phyloP scores from a whole-genome alignment of 2,888 invertebrate genomes.

The Dicranocentrus wangi region DNA sequence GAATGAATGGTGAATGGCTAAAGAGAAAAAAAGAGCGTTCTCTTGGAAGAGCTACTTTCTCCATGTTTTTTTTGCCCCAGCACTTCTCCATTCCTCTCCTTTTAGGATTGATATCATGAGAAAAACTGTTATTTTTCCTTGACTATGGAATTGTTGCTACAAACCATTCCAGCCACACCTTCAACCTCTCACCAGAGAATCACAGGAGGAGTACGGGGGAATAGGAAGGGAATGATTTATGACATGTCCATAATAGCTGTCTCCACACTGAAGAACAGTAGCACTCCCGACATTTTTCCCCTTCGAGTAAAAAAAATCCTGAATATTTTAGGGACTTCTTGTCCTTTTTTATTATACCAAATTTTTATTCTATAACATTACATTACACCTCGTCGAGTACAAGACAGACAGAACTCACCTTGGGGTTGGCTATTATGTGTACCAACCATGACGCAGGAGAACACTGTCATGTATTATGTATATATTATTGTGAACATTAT shows the following conservation, averaged over 20 bases:
- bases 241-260: slow-evolving; percentile 48
- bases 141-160: slow-evolving; percentile 19
- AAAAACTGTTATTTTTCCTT: background rate
- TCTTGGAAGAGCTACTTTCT: background rate
- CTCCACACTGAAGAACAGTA: slow-evolving; percentile 17
- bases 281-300: slow-evolving; percentile 26
- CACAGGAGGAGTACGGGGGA: background rate
- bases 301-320: slow-evolving; percentile 15
- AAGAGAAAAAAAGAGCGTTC: background rate
- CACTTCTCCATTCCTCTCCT: too few relatives aligned
- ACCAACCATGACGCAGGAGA: too few relatives aligned
- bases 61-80: background rate
- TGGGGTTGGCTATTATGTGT: too few relatives aligned
- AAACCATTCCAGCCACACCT: background rate
- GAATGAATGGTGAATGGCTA: too few relatives aligned
- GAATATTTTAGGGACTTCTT: slow-evolving; percentile 21
- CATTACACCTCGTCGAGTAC: background rate
- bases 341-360: background rate
- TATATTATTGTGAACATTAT: too few relatives aligned
- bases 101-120: too few relatives aligned
- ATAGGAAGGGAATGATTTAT: slow-evolving; percentile 51
- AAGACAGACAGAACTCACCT: too few relatives aligned
- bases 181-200: slow-evolving; percentile 1
- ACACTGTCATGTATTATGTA: too few relatives aligned
- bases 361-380: slow-evolving; percentile 3